Conservation (phyloP, 2,113 vertebrate genomes). For the Chionomys nivalis region DNA sequence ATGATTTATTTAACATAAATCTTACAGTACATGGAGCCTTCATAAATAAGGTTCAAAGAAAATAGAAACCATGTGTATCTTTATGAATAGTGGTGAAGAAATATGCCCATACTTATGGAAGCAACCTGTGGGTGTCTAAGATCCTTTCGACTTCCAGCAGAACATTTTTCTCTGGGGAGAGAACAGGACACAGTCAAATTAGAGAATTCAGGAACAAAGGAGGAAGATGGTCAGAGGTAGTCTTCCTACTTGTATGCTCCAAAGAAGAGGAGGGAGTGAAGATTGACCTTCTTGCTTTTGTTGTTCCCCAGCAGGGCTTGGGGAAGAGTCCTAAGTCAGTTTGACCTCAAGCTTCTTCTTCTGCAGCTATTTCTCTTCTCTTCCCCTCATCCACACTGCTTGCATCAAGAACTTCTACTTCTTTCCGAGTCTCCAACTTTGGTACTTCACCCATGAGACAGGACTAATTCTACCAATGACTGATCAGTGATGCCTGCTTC, state of each 20-base stretch:
- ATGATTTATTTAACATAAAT: neutral
- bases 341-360: neutral
- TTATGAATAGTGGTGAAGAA: neutral
- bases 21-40: neutral
- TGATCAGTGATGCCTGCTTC: neutral
- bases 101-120: neutral
- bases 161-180: neutral
- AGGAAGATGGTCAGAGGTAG: neutral
- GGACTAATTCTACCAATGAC: neutral
- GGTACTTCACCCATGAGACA: neutral
- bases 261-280: neutral
- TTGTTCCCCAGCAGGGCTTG: neutral
- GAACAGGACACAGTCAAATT: neutral
- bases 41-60: neutral
- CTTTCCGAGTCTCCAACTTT: neutral
- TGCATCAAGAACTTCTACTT: neutral
- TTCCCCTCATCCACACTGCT: accelerated
- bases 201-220: neutral
- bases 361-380: neutral
- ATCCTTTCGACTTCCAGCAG: neutral
- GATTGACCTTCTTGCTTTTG: neutral
- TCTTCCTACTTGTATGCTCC: neutral
- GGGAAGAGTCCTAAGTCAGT: neutral
- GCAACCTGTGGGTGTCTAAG: neutral
- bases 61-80: neutral